phyloP scores from a whole-genome alignment of 2,797 vertebrate genomes.

The Clarias platycephalus region DNA sequence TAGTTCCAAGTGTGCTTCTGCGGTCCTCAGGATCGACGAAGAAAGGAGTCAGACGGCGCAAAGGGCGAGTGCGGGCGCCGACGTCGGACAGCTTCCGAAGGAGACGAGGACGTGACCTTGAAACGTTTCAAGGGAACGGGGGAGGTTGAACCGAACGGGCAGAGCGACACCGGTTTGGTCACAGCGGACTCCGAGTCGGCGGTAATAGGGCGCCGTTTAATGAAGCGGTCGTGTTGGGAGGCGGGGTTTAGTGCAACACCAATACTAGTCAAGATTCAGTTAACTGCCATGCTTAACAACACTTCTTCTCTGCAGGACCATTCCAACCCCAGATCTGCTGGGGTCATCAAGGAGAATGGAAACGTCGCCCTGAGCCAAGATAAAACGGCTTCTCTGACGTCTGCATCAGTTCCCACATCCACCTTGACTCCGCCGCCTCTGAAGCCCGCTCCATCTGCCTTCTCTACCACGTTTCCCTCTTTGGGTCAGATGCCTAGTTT shows the following conservation, averaged over 20 bases:
- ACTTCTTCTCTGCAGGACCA: constrained; percentile 79
- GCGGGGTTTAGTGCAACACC: constrained; percentile 23
- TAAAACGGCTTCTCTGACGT: constrained; percentile 76
- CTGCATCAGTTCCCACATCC: constrained; percentile 64
- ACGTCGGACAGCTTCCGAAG: constrained; percentile 86
- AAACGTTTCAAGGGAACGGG: constrained; percentile 91
- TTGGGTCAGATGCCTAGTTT: constrained; percentile 80
- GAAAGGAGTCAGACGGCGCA: constrained; percentile 72
- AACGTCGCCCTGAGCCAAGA: constrained; percentile 84
- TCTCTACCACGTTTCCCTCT: constrained; percentile 83
- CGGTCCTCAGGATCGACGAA: constrained; percentile 53
- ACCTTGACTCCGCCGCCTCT: constrained; percentile 77
- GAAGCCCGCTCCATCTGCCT: constrained; percentile 83
- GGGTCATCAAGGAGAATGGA: constrained; percentile 94
- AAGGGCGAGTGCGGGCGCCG: constrained; percentile 83
- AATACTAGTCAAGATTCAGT: constrained; percentile 49
- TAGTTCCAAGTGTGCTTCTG: not conserved
- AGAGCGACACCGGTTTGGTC: constrained; percentile 77
- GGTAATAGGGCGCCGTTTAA: constrained; percentile 73
- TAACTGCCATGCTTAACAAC: constrained; percentile 48
- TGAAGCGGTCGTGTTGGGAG: constrained; percentile 63
- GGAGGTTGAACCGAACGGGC: constrained; percentile 70
- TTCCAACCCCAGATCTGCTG: constrained; percentile 69
- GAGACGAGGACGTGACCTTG: constrained; percentile 86
- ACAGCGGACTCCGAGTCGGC: constrained; percentile 78